Conservation (phyloP, 2,888 invertebrate genomes). For the Neoitamus cyanurus region DNA sequence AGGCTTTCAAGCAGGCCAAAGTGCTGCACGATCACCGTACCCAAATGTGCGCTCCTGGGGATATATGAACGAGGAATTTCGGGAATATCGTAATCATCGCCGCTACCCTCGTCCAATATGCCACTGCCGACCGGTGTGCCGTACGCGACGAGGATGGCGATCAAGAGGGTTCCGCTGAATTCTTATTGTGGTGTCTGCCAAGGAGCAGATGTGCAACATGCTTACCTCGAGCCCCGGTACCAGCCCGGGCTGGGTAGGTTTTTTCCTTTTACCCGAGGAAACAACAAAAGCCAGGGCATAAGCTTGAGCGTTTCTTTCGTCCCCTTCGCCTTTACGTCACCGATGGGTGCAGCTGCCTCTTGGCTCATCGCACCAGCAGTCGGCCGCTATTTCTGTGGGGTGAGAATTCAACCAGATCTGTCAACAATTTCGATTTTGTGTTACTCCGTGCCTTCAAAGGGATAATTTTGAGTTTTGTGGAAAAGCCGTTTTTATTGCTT, state of each 20-base stretch:
- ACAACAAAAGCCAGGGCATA: constrained; percentile 17
- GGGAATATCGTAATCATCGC: background rate
- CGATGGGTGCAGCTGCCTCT: constrained; percentile 46
- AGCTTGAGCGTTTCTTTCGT: constrained; percentile 30
- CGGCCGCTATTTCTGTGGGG: constrained; percentile 4
- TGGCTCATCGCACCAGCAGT: constrained; percentile 37
- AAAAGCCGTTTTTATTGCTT: background rate
- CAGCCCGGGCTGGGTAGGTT: background rate
- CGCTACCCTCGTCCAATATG: background rate
- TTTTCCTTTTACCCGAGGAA: constrained; percentile 35
- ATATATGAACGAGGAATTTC: background rate
- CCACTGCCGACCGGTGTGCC: background rate
- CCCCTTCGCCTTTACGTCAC: constrained; percentile 43
- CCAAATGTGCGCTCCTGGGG: background rate
- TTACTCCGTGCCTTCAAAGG: background rate
- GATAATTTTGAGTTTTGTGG: too few species aligned
- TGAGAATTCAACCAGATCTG: constrained; percentile 44
- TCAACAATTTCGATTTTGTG: background rate
- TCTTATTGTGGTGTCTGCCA: constrained; percentile 45
- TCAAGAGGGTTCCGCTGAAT: constrained; percentile 38
- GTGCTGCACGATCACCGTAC: background rate
- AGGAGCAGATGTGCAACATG: constrained; percentile 48
- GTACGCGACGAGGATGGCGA: background rate
- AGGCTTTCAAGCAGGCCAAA: background rate
- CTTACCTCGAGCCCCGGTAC: constrained; percentile 2